These are phyloP conservation scores for Naja naja DNA, from an alignment of 2,113 vertebrate species.

Conservation along the genomic window DNA sequence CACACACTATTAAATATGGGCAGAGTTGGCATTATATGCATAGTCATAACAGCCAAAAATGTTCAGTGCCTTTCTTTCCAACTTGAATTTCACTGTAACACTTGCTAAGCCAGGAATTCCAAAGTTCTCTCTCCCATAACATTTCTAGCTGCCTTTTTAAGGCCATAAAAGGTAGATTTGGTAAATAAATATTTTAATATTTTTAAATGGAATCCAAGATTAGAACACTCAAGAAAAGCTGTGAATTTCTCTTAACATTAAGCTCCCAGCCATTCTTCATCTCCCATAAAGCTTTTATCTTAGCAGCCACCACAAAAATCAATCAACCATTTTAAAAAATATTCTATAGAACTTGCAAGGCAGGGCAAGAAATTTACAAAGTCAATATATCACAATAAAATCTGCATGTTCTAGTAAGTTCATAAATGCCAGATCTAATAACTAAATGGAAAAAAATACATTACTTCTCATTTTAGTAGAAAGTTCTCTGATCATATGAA, in stretches of 20 bases:
- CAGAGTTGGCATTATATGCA: background rate
- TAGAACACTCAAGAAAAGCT: background rate
- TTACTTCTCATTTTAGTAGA: background rate
- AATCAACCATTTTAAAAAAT: background rate
- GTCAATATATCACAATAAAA: background rate
- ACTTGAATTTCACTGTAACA: background rate
- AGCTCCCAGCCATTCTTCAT: background rate
- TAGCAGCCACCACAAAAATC: background rate
- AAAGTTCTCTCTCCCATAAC: background rate
- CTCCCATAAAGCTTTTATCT: background rate
- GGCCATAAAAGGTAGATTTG: background rate
- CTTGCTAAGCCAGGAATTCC: background rate
- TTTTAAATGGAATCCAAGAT: background rate
- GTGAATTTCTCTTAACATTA: background rate
- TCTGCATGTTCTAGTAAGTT: background rate
- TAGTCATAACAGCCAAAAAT: background rate
- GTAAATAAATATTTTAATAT: background rate
- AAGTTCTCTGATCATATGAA: background rate
- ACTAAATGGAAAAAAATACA: background rate
- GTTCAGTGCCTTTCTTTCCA: background rate
- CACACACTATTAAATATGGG: background rate
- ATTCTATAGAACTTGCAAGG: background rate
- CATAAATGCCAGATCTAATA: background rate
- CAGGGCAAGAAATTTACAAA: background rate
- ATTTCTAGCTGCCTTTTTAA: background rate